Evolutionary conservation across 2,113 vertebrate species (phyloP).

Genomic region (Engystomops pustulosus): DNA sequence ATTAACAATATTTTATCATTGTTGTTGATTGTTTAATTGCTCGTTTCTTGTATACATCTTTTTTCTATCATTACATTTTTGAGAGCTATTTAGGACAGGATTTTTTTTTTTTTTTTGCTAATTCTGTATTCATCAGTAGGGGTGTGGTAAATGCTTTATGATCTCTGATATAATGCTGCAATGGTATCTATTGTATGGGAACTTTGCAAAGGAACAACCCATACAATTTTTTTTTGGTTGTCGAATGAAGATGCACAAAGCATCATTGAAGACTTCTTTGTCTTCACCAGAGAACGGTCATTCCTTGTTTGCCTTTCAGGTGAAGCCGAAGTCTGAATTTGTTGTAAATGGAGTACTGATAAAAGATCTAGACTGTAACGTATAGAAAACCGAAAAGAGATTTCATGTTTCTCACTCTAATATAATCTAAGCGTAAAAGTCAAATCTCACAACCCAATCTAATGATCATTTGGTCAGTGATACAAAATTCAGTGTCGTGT

Average conservation of each 20-base stretch:
- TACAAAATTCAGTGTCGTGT: not conserved
- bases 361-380: not conserved
- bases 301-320: not conserved
- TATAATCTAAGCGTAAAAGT: not conserved
- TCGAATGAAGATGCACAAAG: not conserved
- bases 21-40: not conserved
- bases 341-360: not conserved
- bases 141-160: too few species aligned
- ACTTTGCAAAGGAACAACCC: too few species aligned
- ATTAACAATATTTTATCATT: not conserved
- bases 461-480: not conserved
- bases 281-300: too few species aligned
- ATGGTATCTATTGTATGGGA: too few species aligned
- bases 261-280: not conserved
- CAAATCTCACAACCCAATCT: not conserved
- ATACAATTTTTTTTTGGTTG: too few species aligned
- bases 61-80: too few species aligned
- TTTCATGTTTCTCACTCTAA: not conserved
- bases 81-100: too few species aligned
- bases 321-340: not conserved
- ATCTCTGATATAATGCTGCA: too few species aligned
- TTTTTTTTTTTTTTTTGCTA: too few species aligned
- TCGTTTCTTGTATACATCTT: not conserved
- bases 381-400: not conserved
- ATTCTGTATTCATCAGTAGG: too few species aligned